These are phyloP conservation scores for Shinisaurus crocodilurus DNA, from an alignment of 2,113 vertebrate species.

Conservation along the genomic window DNA sequence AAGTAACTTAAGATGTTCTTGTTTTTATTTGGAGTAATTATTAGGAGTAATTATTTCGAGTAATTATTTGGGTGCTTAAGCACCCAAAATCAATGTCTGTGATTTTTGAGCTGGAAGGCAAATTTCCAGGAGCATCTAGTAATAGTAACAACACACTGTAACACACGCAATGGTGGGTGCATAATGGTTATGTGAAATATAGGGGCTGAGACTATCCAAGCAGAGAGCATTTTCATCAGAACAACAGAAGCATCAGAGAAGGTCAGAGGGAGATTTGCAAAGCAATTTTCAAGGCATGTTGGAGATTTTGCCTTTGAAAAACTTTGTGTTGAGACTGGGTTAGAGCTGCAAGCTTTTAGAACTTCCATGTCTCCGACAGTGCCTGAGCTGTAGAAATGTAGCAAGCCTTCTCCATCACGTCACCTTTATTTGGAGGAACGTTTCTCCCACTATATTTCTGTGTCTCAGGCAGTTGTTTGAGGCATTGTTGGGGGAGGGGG, in stretches of 20 bases:
- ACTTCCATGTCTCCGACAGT: background rate
- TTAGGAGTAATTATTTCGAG: too few relatives aligned
- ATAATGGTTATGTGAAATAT: background rate
- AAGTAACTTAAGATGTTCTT: too few relatives aligned
- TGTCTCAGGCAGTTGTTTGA: too few relatives aligned
- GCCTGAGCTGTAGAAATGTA: too few relatives aligned
- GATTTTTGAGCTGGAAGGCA: slow-evolving; percentile 1
- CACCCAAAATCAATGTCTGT: background rate
- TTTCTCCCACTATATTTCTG: background rate
- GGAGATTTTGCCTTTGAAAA: background rate
- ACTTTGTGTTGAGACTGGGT: background rate
- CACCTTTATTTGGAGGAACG: background rate
- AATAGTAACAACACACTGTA: background rate
- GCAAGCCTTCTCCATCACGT: background rate
- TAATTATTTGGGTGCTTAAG: slow-evolving; percentile 6
- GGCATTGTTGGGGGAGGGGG: too few relatives aligned
- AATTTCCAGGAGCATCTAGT: background rate
- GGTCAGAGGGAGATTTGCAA: background rate
- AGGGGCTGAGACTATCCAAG: background rate
- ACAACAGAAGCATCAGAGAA: background rate
- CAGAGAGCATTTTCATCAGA: background rate
- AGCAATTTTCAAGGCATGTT: background rate
- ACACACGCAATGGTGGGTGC: background rate
- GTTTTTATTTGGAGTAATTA: too few relatives aligned
- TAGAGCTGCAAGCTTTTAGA: background rate